Evolutionary conservation across 2,888 invertebrate genomes (phyloP).

Genomic region (Zele albiditarsus): DNA sequence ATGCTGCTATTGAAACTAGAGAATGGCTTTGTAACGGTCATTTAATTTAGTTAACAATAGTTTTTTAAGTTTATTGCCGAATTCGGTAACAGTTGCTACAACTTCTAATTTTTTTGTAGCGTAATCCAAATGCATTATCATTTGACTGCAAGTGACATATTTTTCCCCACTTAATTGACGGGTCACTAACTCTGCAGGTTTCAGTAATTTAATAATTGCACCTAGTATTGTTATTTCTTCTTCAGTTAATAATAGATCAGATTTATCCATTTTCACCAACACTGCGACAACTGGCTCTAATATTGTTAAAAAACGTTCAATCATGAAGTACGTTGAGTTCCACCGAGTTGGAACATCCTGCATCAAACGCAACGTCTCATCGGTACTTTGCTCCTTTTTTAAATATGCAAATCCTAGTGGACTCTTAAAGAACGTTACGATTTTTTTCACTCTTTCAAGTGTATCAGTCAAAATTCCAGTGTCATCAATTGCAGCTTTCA

Average conservation of each 20-base stretch:
- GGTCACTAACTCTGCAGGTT: not conserved
- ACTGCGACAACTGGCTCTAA: not conserved
- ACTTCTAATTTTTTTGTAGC: no score
- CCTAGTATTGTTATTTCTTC: not conserved
- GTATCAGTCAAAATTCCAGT: not conserved
- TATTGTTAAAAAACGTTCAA: not conserved
- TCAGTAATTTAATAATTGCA: not conserved
- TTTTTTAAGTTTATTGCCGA: no score
- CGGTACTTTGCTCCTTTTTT: not conserved
- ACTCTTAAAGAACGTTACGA: not conserved
- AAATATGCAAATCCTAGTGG: not conserved
- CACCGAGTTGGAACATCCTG: slow-evolving; percentile 9
- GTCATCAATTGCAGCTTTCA: slow-evolving; percentile 17
- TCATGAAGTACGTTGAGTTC: not conserved
- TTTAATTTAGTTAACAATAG: no score
- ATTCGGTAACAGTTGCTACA: no score
- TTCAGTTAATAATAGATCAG: not conserved
- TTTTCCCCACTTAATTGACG: not conserved
- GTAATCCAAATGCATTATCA: no score
- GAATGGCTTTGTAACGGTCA: no score
- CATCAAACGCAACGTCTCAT: not conserved
- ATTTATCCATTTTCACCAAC: not conserved
- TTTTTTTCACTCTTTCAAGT: slow-evolving; percentile 8
- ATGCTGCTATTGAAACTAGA: no score
- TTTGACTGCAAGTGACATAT: not conserved